Conservation (phyloP, 2,113 vertebrate species). For the Cavia aperea region DNA sequence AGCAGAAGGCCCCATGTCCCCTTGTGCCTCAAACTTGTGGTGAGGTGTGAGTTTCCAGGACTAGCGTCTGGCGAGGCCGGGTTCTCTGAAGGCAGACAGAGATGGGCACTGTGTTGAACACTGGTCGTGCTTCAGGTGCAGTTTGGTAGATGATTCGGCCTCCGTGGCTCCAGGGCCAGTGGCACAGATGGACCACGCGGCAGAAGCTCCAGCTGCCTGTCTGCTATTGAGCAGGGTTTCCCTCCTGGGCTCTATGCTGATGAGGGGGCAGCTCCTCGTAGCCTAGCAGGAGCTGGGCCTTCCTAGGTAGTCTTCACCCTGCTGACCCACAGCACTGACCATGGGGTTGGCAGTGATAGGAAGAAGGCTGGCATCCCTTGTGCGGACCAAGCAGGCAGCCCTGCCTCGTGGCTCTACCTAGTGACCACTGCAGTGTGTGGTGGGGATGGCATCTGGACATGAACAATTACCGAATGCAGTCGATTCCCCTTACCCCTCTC, state of each 20-base stretch:
- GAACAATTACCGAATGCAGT: constrained; percentile 20
- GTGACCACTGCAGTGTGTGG: neutral
- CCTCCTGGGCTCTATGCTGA: constrained; percentile 51
- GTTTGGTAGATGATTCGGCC: neutral
- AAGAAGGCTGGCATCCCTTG: constrained; percentile 16
- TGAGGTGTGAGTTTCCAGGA: too few species aligned
- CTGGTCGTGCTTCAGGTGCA: accelerated
- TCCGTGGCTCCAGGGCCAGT: neutral
- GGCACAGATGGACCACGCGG: neutral
- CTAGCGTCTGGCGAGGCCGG: neutral
- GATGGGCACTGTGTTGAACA: accelerated
- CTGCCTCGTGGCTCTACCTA: neutral
- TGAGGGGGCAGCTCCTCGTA: constrained; percentile 26
- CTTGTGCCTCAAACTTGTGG: neutral
- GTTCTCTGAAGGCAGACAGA: neutral
- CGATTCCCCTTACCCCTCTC: neutral
- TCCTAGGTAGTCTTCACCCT: constrained; percentile 40
- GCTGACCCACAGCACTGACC: constrained; percentile 50
- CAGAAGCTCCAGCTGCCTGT: constrained; percentile 59
- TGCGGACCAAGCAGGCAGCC: neutral
- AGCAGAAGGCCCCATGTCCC: neutral
- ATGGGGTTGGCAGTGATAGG: constrained; percentile 2
- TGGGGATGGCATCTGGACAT: constrained; percentile 9
- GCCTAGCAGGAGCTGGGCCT: constrained; percentile 27
- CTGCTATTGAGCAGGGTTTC: constrained; percentile 61